Conservation (phyloP, 2,888 invertebrate species). For the Phalera bucephala region DNA sequence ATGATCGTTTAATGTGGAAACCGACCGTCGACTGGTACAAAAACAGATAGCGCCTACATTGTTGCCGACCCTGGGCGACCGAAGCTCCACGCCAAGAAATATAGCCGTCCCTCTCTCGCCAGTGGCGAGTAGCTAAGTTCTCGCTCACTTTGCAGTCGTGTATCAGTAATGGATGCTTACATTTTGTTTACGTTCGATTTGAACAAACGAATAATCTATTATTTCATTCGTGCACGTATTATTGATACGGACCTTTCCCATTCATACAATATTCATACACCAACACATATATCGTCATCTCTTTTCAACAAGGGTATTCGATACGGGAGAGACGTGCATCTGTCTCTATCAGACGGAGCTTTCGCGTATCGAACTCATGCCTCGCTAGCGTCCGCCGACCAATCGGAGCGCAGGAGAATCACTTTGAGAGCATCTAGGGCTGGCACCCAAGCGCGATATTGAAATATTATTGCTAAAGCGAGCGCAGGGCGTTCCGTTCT, state of each 20-base stretch:
- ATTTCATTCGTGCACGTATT: constrained; percentile 83
- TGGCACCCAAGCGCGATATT: constrained; percentile 65
- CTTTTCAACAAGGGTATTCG: constrained; percentile 28
- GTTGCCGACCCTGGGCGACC: constrained; percentile 30
- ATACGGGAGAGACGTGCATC: constrained; percentile 7
- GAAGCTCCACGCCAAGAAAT: constrained; percentile 32
- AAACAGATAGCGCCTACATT: constrained; percentile 65
- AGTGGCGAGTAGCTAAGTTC: constrained; percentile 12
- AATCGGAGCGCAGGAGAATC: constrained; percentile 65
- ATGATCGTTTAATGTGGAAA: constrained; percentile 81
- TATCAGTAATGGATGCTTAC: constrained; percentile 78
- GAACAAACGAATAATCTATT: constrained; percentile 83
- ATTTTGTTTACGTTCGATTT: constrained; percentile 81
- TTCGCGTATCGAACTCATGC: constrained; percentile 57
- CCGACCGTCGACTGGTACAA: constrained; percentile 77
- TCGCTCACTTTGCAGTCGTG: constrained; percentile 45
- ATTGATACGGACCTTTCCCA: constrained; percentile 75
- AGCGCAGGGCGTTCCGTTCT: constrained; percentile 68
- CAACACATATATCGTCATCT: constrained; percentile 49
- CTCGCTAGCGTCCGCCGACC: constrained; percentile 38
- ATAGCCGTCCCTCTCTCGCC: constrained; percentile 46
- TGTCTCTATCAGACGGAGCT: constrained; percentile 46
- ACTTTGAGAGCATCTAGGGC: constrained; percentile 63
- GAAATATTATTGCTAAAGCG: constrained; percentile 75
- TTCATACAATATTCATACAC: constrained; percentile 72